Evolutionary conservation across 2,797 vertebrate species (phyloP).

Genomic region (Sphenodon punctatus): DNA sequence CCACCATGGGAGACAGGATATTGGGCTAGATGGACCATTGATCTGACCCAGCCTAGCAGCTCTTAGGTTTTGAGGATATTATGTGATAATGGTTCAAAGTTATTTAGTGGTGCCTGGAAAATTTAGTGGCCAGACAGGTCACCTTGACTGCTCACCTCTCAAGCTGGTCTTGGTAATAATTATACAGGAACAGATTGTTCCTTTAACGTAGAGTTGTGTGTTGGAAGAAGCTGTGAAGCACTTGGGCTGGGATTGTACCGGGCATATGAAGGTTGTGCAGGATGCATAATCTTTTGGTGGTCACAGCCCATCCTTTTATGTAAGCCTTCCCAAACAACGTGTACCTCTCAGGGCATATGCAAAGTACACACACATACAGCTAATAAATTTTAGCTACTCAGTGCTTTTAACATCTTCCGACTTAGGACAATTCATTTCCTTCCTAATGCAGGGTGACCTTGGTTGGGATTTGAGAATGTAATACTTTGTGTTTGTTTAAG

Average conservation of each 20-base stretch:
- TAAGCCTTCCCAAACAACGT: no score
- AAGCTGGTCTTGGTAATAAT: no score
- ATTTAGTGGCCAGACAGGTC: no score
- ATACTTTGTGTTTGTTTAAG: slow-evolving; percentile 34
- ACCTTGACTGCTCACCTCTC: no score
- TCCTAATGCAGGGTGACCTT: background rate
- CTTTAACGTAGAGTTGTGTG: background rate
- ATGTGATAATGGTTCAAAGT: no score
- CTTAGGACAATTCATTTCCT: slow-evolving; percentile 6
- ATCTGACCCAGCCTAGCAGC: no score
- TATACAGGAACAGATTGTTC: background rate
- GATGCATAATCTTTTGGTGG: background rate
- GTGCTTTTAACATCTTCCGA: slow-evolving; percentile 24
- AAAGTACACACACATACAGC: background rate
- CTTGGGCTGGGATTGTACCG: background rate
- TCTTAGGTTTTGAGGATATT: no score
- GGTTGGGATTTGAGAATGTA: slow-evolving; percentile 16
- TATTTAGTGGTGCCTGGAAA: no score
- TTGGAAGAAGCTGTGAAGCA: background rate
- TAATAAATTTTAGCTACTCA: background rate
- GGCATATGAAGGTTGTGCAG: background rate
- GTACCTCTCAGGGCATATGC: no score
- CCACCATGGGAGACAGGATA: no score
- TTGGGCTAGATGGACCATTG: no score
- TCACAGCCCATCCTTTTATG: background rate